Conservation (phyloP, 2,113 vertebrate species). For the Myocastor coypus region DNA sequence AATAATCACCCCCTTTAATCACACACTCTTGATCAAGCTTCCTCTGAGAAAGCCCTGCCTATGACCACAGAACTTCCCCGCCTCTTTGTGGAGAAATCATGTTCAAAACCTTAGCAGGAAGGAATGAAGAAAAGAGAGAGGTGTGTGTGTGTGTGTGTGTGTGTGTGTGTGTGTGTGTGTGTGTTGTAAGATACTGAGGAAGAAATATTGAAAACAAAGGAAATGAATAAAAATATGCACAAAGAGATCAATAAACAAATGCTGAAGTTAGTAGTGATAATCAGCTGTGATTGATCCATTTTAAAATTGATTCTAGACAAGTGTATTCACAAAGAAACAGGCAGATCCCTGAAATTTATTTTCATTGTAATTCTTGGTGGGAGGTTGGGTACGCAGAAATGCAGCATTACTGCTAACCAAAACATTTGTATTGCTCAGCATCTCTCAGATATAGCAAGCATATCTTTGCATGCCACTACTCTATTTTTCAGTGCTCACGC, state of each 20-base stretch:
- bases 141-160: neutral
- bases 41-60: neutral
- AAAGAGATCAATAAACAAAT: neutral
- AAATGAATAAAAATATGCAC: neutral
- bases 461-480: neutral
- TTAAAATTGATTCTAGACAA: neutral
- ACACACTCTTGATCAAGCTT: neutral
- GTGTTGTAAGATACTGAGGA: neutral
- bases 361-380: slow-evolving; percentile 53
- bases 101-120: neutral
- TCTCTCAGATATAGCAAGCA: slow-evolving; percentile 28
- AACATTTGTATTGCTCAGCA: slow-evolving; percentile 38
- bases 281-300: slow-evolving; percentile 15
- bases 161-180: neutral
- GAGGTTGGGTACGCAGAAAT: neutral
- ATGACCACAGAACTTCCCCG: neutral
- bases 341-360: slow-evolving; percentile 35
- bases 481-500: neutral
- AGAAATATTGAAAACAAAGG: neutral
- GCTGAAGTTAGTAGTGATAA: neutral
- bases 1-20: too few species aligned
- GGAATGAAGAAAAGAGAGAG: neutral
- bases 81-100: neutral
- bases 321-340: slow-evolving; percentile 37
- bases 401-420: slow-evolving; percentile 40